These are phyloP conservation scores for Melanostoma mellinum DNA, from an alignment of 2,888 invertebrate species.

Conservation along the genomic window DNA sequence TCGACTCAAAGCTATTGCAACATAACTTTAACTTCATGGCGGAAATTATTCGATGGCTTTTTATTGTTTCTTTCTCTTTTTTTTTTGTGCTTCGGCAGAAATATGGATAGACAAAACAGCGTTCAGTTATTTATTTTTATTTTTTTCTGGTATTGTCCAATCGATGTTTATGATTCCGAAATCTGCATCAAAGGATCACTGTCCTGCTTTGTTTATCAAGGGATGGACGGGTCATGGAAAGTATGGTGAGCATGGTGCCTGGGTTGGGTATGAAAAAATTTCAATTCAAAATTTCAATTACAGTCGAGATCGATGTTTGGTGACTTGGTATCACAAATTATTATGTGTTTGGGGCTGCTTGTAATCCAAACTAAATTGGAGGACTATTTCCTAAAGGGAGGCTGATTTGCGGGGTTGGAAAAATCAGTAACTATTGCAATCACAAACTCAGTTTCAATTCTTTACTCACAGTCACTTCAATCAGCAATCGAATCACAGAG, in stretches of 20 bases:
- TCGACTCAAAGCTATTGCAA: constrained; percentile 63
- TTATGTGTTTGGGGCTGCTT: too few relatives aligned
- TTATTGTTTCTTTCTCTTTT: constrained; percentile 45
- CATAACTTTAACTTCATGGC: constrained; percentile 65
- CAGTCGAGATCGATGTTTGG: too few relatives aligned
- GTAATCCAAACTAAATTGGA: too few relatives aligned
- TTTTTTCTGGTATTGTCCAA: constrained; percentile 22
- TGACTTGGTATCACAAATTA: too few relatives aligned
- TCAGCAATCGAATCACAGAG: too few relatives aligned
- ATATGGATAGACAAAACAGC: constrained; percentile 59
- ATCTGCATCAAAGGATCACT: constrained; percentile 13
- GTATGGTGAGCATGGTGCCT: constrained; percentile 16
- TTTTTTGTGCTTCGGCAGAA: constrained; percentile 21
- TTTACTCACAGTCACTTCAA: too few relatives aligned
- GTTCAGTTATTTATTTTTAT: constrained; percentile 6
- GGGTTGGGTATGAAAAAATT: background rate
- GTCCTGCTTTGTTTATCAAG: constrained; percentile 47
- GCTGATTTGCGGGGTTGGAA: too few relatives aligned
- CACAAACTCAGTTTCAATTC: too few relatives aligned
- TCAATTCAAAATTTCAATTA: too few relatives aligned
- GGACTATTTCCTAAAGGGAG: too few relatives aligned
- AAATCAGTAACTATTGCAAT: too few relatives aligned
- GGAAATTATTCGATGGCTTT: constrained; percentile 58
- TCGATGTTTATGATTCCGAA: constrained; percentile 54
- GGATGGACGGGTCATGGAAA: constrained; percentile 14